Evolutionary conservation across 2,113 vertebrate species (phyloP).

Genomic region (Pavo muticus): DNA sequence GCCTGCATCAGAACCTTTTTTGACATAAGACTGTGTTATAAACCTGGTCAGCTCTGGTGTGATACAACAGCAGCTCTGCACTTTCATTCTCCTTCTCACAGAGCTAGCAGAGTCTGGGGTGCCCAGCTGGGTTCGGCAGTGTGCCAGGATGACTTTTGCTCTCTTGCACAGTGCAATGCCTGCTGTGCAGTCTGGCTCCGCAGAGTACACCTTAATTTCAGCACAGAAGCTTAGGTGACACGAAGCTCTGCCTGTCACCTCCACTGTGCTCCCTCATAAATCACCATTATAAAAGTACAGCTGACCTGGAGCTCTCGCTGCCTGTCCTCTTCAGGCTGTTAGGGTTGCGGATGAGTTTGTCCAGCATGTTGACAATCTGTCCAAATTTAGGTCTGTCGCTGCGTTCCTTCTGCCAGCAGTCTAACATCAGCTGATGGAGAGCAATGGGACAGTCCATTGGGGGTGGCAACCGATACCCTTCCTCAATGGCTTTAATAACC

Average conservation of each 20-base stretch:
- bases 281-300: constrained; percentile 20
- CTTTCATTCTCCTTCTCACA: not conserved
- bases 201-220: not conserved
- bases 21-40: not conserved
- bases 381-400: constrained; percentile 95
- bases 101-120: not conserved
- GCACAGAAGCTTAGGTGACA: not conserved
- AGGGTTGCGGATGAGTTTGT: constrained; percentile 98
- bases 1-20: not conserved
- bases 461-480: constrained; percentile 95
- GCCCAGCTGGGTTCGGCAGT: not conserved
- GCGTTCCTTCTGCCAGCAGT: constrained; percentile 98
- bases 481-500: constrained; percentile 99
- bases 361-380: constrained; percentile 99
- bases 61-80: not conserved
- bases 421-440: constrained; percentile 97
- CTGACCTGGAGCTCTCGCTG: constrained; percentile 88
- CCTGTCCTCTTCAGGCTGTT: constrained; percentile 96
- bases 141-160: not conserved
- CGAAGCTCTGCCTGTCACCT: not conserved
- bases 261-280: not conserved
- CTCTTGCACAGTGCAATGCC: not conserved
- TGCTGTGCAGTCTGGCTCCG: not conserved
- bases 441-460: constrained; percentile 98
- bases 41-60: fast-evolving